phyloP scores from a whole-genome alignment of 2,888 invertebrate species.

The Hydraecia micacea region DNA sequence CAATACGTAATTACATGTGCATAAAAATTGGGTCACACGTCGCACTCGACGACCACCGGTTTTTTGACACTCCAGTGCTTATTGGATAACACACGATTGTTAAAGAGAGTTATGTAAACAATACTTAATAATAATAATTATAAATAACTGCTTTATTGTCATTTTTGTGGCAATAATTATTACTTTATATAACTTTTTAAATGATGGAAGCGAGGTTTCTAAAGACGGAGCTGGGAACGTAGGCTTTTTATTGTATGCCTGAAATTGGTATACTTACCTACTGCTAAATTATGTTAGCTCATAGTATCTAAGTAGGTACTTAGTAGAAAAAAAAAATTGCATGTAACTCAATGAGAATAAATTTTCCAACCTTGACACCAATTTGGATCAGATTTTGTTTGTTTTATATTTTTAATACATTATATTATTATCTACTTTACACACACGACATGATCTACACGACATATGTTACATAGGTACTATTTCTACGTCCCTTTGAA shows the following conservation, averaged over 20 bases:
- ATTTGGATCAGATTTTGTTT: neutral
- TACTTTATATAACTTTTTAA: neutral
- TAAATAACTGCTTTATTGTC: neutral
- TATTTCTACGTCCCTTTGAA: too few relatives aligned
- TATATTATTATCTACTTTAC: too few relatives aligned
- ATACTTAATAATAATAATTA: conserved; percentile 1
- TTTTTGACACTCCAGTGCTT: conserved; percentile 61
- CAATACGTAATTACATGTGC: conserved; percentile 73
- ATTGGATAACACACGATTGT: conserved; percentile 51
- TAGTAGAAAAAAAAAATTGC: too few relatives aligned
- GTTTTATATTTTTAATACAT: neutral
- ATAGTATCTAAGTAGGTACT: too few relatives aligned
- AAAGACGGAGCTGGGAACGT: neutral
- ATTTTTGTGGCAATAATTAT: neutral
- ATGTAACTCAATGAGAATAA: neutral
- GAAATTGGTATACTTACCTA: neutral
- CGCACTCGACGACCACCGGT: conserved; percentile 66
- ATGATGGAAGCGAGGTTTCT: neutral
- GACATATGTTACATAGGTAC: too few relatives aligned
- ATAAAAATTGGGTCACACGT: conserved; percentile 82
- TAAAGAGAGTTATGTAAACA: conserved; percentile 44
- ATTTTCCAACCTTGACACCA: neutral
- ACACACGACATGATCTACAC: too few relatives aligned
- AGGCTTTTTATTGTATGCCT: neutral
- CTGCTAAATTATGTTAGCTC: too few relatives aligned